Conservation (phyloP, 2,888 invertebrate genomes). For the Linyphia triangularis region DNA sequence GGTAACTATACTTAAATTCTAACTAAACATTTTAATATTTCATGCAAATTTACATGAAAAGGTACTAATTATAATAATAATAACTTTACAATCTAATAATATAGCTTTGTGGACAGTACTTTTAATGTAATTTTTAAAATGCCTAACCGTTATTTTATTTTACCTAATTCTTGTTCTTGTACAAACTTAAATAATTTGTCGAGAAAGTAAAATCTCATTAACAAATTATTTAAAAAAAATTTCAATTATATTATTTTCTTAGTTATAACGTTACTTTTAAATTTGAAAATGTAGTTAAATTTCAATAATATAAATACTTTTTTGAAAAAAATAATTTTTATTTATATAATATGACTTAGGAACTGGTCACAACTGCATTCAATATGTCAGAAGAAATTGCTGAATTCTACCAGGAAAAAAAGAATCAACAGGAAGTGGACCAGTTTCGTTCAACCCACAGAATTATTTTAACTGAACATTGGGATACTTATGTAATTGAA, state of each 20-base stretch:
- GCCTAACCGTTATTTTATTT: background rate
- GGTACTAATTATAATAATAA: too few species aligned
- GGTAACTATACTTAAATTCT: too few species aligned
- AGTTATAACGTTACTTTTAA: background rate
- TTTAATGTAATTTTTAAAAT: too few species aligned
- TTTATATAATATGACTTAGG: constrained; percentile 75
- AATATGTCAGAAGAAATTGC: constrained; percentile 81
- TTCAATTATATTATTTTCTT: background rate
- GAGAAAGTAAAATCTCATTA: background rate
- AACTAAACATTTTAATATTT: too few species aligned
- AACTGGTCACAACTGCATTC: constrained; percentile 80
- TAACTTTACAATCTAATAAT: too few species aligned
- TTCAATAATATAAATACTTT: background rate
- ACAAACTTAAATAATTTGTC: background rate
- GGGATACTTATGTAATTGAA: constrained; percentile 80
- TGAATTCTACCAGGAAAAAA: constrained; percentile 81
- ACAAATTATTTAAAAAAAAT: background rate
- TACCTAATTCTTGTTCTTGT: background rate
- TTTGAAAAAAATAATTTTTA: background rate
- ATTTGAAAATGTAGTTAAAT: background rate
- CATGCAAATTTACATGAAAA: too few species aligned
- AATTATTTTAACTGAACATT: constrained; percentile 78
- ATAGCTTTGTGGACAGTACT: too few species aligned
- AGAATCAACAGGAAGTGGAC: constrained; percentile 80
- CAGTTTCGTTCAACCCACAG: constrained; percentile 81